These are phyloP conservation scores for Chrysaora quinquecirrha DNA, from an alignment of 30 jellyfish, hydroid and myxozoan species.

Conservation along the genomic window DNA sequence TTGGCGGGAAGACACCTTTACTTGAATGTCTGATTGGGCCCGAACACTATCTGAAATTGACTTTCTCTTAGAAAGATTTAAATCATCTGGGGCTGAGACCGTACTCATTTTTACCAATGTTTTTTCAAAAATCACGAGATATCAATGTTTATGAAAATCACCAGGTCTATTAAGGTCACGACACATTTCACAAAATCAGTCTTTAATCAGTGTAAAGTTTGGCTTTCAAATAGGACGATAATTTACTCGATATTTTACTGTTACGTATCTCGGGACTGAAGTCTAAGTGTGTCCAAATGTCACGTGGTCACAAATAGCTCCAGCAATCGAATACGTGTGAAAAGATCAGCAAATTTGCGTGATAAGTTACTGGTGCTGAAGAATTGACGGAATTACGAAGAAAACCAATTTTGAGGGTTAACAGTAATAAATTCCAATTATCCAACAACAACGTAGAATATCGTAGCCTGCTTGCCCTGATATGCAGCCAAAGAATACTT, in stretches of 20 bases:
- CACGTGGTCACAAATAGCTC: constrained; percentile 10
- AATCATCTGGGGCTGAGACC: constrained; percentile 22
- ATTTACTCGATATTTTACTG: constrained; percentile 15
- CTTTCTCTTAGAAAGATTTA: background rate
- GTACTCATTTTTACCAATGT: constrained; percentile 16
- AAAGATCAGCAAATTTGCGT: background rate
- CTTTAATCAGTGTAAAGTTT: constrained; percentile 7
- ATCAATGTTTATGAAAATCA: background rate
- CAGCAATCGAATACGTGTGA: background rate
- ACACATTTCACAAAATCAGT: constrained; percentile 8
- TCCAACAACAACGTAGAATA: constrained; percentile 13
- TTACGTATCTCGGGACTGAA: constrained; percentile 18
- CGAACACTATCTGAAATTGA: constrained; percentile 9
- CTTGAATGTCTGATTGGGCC: constrained; percentile 7
- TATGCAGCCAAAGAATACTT: constrained; percentile 15
- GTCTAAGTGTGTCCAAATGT: constrained; percentile 1
- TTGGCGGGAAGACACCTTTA: constrained; percentile 15
- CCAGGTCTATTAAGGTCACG: too few species aligned
- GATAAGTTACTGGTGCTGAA: constrained; percentile 1
- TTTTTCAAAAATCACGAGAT: background rate
- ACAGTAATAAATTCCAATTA: constrained; percentile 2
- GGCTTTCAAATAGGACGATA: constrained; percentile 7
- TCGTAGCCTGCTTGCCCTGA: constrained; percentile 21
- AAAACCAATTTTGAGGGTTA: constrained; percentile 13
- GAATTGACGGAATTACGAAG: background rate